Evolutionary conservation across 2,113 vertebrate species (phyloP).

Genomic region (Peromyscus leucopus): DNA sequence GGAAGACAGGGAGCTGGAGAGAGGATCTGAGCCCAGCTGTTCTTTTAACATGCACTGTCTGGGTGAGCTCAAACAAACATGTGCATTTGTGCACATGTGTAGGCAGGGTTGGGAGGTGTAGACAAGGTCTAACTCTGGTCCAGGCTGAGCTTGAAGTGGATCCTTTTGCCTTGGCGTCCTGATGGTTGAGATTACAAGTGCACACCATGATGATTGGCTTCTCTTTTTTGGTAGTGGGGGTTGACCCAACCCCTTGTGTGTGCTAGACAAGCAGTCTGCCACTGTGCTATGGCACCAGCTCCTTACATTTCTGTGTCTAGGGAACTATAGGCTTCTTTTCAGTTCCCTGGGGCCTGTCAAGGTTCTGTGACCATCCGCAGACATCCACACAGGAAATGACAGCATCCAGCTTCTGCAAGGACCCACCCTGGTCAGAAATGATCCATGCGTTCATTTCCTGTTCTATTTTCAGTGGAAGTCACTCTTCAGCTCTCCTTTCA

Average conservation of each 20-base stretch:
- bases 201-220: background rate
- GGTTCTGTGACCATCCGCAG: background rate
- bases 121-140: background rate
- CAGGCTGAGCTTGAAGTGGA: background rate
- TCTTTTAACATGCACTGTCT: background rate
- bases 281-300: background rate
- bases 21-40: rapidly evolving
- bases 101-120: background rate
- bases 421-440: background rate
- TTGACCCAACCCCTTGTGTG: background rate
- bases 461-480: background rate
- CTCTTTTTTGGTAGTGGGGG: background rate
- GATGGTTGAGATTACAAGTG: background rate
- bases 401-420: background rate
- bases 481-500: background rate
- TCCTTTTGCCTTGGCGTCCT: background rate
- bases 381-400: background rate
- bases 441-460: rapidly evolving
- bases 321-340: background rate
- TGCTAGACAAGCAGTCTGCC: background rate
- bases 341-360: background rate
- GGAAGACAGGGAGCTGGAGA: background rate
- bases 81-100: background rate
- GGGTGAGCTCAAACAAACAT: background rate
- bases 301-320: background rate